Conservation (phyloP, 2,113 vertebrate species). For the Pipra filicauda region DNA sequence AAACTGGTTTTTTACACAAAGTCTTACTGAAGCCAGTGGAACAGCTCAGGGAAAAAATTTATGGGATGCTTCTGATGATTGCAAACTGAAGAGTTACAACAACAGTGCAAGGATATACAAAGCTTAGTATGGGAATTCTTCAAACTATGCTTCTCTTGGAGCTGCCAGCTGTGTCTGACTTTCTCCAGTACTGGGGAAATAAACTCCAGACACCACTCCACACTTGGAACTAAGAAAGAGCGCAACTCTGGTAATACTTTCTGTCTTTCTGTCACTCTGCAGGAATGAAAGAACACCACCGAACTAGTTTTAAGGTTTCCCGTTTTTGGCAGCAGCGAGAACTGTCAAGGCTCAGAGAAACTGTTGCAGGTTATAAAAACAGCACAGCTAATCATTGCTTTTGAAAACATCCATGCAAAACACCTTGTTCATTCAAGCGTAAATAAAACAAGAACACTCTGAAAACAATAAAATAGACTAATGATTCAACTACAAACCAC, state of each 20-base stretch:
- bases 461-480: conserved; percentile 60
- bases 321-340: background rate
- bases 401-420: conserved; percentile 49
- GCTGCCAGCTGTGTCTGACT: background rate
- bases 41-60: background rate
- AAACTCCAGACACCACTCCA: background rate
- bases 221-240: background rate
- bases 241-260: background rate
- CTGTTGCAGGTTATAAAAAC: background rate
- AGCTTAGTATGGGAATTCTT: background rate
- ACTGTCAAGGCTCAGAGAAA: background rate
- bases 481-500: conserved; percentile 47
- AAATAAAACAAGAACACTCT: conserved; percentile 47
- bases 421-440: conserved; percentile 25
- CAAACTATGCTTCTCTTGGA: background rate
- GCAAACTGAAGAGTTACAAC: background rate
- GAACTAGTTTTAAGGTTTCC: background rate
- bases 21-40: background rate
- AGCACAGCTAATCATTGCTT: conserved; percentile 23
- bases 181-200: background rate
- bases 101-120: background rate
- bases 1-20: background rate
- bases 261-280: background rate
- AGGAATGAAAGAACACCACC: background rate
- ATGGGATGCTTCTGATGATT: background rate